These are phyloP conservation scores for Pelobates fuscus DNA, from an alignment of 2,113 vertebrate species.

Conservation along the genomic window DNA sequence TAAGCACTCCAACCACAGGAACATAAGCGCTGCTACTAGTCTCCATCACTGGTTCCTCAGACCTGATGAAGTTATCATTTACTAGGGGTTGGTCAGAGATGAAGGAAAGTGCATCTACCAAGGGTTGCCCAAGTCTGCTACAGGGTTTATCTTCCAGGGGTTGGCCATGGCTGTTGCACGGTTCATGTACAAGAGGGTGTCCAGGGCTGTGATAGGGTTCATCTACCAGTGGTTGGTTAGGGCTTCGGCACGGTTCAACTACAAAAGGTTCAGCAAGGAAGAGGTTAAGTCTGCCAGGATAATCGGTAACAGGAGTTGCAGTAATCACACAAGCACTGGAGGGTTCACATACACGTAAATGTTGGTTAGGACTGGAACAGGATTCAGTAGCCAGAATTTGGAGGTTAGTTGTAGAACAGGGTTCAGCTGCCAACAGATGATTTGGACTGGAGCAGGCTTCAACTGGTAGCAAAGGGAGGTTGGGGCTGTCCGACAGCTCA, in stretches of 20 bases:
- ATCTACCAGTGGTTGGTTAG: not conserved
- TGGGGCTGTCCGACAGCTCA: not conserved
- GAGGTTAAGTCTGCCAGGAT: too few species aligned
- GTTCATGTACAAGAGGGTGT: not conserved
- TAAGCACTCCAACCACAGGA: too few species aligned
- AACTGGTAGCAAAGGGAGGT: not conserved
- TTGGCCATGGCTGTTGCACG: not conserved
- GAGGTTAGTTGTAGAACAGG: not conserved
- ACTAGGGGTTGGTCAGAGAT: too few species aligned
- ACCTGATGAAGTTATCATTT: too few species aligned
- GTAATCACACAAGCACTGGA: not conserved
- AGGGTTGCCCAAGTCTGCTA: too few species aligned
- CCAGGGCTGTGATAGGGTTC: not conserved
- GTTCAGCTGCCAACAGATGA: not conserved
- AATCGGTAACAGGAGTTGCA: too few species aligned
- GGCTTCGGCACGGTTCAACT: not conserved
- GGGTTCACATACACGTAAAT: not conserved
- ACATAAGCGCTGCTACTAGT: too few species aligned
- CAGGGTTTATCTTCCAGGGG: not conserved
- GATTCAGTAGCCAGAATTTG: not conserved
- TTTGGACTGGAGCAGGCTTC: not conserved
- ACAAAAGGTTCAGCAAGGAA: not conserved
- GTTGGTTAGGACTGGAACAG: not conserved
- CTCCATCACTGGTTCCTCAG: too few species aligned
- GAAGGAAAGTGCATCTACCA: too few species aligned